A percentile compares a stretch with the other conserved stretches of the same genome.
Evolutionary conservation across 2,113 vertebrate species (phyloP).

Genomic region (Mormyrus lacerda): DNA sequence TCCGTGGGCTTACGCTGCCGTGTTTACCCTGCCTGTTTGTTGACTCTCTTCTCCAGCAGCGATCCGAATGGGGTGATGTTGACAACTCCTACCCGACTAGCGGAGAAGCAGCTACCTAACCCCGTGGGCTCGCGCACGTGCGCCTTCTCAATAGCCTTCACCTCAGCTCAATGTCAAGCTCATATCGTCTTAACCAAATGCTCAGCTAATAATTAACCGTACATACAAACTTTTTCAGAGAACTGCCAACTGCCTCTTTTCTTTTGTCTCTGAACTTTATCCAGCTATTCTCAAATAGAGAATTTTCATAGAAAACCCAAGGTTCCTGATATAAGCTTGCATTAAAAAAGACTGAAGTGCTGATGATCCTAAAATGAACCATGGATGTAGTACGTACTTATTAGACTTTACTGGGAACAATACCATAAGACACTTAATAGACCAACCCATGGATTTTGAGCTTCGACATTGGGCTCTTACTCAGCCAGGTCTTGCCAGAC

Average conservation of each 20-base stretch:
- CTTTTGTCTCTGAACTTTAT: background rate
- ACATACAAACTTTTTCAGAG: conserved; percentile 19
- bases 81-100: background rate
- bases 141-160: conserved; percentile 46
- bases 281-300: background rate
- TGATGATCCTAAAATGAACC: background rate
- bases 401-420: background rate
- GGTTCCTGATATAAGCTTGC: background rate
- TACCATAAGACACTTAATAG: background rate
- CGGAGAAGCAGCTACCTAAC: background rate
- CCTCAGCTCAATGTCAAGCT: conserved; percentile 31
- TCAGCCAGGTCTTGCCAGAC: background rate
- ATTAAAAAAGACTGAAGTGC: background rate
- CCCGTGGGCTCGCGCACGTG: background rate
- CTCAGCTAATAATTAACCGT: conserved; percentile 47
- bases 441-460: background rate
- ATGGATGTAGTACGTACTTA: background rate
- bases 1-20: background rate
- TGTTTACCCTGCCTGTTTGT: conserved; percentile 10
- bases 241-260: background rate
- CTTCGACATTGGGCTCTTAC: background rate
- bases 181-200: conserved; percentile 38
- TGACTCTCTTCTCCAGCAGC: conserved; percentile 3
- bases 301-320: background rate
- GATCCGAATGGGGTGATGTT: conserved; percentile 35